phyloP scores from a whole-genome alignment of 2,888 invertebrate species.

The Dioctria rufipes region DNA sequence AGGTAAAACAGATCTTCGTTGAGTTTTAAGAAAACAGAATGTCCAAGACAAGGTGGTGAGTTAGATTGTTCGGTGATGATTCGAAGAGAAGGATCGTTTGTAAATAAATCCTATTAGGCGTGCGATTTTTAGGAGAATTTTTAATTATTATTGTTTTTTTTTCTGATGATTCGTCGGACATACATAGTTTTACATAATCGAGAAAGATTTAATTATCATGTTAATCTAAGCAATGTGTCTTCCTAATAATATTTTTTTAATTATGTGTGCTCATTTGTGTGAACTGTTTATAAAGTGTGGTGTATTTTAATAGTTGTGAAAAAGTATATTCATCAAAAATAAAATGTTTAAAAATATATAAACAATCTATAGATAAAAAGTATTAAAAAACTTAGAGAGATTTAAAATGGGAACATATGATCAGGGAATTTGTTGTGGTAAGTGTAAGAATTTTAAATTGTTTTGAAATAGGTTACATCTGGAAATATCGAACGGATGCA shows the following conservation, averaged over 20 bases:
- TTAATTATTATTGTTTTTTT: too few relatives aligned
- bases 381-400: neutral
- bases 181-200: too few relatives aligned
- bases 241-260: neutral
- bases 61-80: constrained; percentile 19
- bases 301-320: too few relatives aligned
- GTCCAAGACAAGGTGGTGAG: constrained; percentile 19
- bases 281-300: too few relatives aligned
- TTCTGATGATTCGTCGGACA: too few relatives aligned
- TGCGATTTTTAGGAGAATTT: neutral
- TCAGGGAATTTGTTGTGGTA: constrained; percentile 29
- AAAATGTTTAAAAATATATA: neutral
- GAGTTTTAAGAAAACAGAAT: constrained; percentile 30
- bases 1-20: constrained; percentile 43
- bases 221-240: neutral
- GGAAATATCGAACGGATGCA: too few relatives aligned
- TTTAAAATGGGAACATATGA: constrained; percentile 30
- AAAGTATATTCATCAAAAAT: too few relatives aligned
- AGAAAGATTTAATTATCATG: too few relatives aligned
- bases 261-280: neutral
- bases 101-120: constrained; percentile 17
- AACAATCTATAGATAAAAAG: neutral
- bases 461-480: too few relatives aligned
- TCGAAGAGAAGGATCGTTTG: neutral
- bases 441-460: neutral